Conservation (phyloP, 2,797 vertebrate species). For the Poecilia gillii region DNA sequence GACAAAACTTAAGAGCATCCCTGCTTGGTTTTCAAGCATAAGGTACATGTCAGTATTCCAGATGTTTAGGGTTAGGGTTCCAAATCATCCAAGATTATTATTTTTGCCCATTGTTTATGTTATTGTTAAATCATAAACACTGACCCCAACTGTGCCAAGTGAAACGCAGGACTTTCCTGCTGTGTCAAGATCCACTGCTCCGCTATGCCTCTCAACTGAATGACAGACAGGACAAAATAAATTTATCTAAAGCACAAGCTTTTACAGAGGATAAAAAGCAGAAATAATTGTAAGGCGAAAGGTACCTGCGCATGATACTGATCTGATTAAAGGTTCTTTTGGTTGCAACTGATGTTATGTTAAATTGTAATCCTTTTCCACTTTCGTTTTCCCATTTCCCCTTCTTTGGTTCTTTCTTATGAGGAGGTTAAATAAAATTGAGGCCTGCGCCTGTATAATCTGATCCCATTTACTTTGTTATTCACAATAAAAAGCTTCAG, state of each 20-base stretch:
- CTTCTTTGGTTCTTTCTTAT: slow-evolving; percentile 44
- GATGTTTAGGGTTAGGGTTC: neutral
- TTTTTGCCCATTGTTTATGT: neutral
- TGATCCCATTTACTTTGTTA: slow-evolving; percentile 69
- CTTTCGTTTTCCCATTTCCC: slow-evolving; percentile 60
- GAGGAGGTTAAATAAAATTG: slow-evolving; percentile 63
- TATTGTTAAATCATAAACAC: neutral
- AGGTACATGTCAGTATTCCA: neutral
- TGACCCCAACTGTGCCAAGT: neutral
- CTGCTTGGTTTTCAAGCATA: neutral
- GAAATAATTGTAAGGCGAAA: slow-evolving; percentile 50
- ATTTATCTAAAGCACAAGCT: slow-evolving; percentile 34
- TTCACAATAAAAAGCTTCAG: slow-evolving; percentile 61
- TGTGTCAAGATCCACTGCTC: neutral
- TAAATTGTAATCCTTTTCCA: slow-evolving; percentile 71
- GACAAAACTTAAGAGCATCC: neutral
- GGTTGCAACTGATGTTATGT: slow-evolving; percentile 61
- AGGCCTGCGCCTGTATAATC: slow-evolving; percentile 56
- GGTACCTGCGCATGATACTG: slow-evolving; percentile 49
- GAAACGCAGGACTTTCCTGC: neutral
- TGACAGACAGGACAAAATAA: slow-evolving; percentile 39
- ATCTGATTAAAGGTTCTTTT: slow-evolving; percentile 60
- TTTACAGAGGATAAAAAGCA: slow-evolving; percentile 51
- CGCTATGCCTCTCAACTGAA: slow-evolving; percentile 15
- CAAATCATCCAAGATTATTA: neutral